Evolutionary conservation across 2,113 vertebrate species (phyloP).

Genomic region (Caloenas nicobarica): DNA sequence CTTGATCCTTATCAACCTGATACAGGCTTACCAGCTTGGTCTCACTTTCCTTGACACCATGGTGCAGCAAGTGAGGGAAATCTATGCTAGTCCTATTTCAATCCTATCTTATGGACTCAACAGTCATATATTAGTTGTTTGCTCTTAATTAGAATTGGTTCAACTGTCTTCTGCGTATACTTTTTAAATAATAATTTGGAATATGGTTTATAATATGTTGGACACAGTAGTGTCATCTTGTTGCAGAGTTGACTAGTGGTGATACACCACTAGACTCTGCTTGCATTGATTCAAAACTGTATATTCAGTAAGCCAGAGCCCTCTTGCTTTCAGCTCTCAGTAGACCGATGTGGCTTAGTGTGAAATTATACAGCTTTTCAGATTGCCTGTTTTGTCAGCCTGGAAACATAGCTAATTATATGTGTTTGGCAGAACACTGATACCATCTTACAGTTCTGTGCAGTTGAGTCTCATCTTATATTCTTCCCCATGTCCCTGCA

Average conservation of each 20-base stretch:
- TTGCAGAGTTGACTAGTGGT: neutral
- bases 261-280: neutral
- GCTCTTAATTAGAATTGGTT: neutral
- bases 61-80: neutral
- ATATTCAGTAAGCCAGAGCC: neutral
- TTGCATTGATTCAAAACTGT: neutral
- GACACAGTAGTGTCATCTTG: neutral
- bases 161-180: neutral
- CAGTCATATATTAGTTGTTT: neutral
- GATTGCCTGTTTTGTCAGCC: neutral
- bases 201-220: neutral
- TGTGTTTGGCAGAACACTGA: neutral
- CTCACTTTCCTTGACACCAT: neutral
- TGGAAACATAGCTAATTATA: neutral
- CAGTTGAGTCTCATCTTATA: neutral
- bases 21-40: neutral
- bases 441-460: neutral
- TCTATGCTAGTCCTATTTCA: neutral
- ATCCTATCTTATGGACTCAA: neutral
- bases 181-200: neutral
- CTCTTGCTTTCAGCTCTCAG: neutral
- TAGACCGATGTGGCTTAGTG: neutral
- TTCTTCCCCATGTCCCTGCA: neutral
- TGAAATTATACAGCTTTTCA: neutral
- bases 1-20: slow-evolving; percentile 31